Conservation (phyloP, 2,113 vertebrate species). For the Alaudala cheleensis region DNA sequence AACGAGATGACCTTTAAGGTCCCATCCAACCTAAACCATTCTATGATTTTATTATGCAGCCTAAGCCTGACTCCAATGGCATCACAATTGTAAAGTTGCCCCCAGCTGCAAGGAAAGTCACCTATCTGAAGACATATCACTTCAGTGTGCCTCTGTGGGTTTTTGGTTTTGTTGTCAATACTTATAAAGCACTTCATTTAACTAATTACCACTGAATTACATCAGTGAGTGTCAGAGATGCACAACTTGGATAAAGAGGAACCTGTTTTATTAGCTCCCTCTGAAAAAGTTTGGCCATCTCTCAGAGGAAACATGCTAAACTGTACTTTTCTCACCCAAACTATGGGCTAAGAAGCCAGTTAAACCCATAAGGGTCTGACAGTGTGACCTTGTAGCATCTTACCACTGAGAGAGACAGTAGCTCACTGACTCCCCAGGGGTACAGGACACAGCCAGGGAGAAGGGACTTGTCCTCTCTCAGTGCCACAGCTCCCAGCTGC, state of each 20-base stretch:
- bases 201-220: background rate
- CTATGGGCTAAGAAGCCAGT: background rate
- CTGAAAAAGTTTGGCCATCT: background rate
- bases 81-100: background rate
- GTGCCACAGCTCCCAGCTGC: background rate
- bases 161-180: background rate
- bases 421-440: background rate
- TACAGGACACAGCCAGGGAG: background rate
- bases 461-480: background rate
- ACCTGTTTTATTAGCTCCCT: background rate
- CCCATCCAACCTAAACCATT: background rate
- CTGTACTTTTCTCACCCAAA: background rate
- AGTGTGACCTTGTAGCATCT: no score
- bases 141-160: background rate
- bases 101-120: background rate
- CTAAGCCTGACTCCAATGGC: fast-evolving
- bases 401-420: background rate
- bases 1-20: background rate
- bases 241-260: background rate
- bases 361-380: background rate
- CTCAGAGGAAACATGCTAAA: background rate
- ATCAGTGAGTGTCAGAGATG: background rate
- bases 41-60: background rate
- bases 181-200: background rate
- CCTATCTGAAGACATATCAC: background rate